A percentile compares a stretch with the other conserved stretches of the same genome.
Conservation (phyloP, 92 coral and sea anemone species). For the Porites rus region DNA sequence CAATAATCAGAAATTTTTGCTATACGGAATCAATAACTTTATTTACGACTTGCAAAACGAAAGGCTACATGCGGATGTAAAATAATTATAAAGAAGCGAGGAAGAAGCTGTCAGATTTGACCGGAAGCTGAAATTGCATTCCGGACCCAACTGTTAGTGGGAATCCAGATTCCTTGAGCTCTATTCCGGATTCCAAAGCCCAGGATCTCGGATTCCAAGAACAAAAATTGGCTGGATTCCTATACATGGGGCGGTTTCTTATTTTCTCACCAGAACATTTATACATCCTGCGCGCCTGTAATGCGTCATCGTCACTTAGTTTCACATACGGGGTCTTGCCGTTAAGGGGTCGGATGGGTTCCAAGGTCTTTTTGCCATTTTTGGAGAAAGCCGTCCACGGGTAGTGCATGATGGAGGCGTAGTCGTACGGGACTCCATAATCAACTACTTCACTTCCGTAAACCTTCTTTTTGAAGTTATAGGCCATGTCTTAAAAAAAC, state of each 20-base stretch:
- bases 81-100: too few relatives aligned
- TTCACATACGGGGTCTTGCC: constrained; percentile 88
- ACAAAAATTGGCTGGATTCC: not conserved
- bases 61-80: too few relatives aligned
- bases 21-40: too few relatives aligned
- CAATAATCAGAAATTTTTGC: too few relatives aligned
- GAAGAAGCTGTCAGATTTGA: too few relatives aligned
- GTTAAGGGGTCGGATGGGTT: constrained; percentile 74
- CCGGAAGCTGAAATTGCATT: too few relatives aligned
- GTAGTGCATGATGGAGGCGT: constrained; percentile 96
- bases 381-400: constrained; percentile 92
- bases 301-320: constrained; percentile 91
- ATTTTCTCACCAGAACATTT: constrained; percentile 79
- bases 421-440: constrained; percentile 92
- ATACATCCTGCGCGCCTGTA: constrained; percentile 93
- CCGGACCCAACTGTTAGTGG: too few relatives aligned
- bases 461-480: constrained; percentile 90
- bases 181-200: too few relatives aligned
- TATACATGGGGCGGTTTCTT: not conserved
- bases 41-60: too few relatives aligned
- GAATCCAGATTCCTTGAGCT: too few relatives aligned
- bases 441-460: constrained; percentile 89
- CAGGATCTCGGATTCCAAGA: not conserved
- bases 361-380: constrained; percentile 81
- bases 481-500: constrained; percentile 71